A percentile compares a stretch with the other conserved stretches of the same genome.
phyloP scores from a whole-genome alignment of 2,113 vertebrate genomes.

The Charina bottae region DNA sequence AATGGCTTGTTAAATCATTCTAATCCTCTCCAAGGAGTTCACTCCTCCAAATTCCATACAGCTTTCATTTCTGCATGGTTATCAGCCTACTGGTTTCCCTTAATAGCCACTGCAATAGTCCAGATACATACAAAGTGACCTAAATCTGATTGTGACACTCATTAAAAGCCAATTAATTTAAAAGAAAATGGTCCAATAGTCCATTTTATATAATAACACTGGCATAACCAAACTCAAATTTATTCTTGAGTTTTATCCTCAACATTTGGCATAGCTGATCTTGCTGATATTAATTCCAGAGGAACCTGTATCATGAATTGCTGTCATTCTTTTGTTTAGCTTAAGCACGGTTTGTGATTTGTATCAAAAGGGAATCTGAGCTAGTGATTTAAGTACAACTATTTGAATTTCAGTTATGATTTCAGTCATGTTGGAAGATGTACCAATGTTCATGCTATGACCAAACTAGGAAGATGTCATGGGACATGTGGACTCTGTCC shows the following conservation, averaged over 20 bases:
- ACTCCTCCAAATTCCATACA: conserved; percentile 48
- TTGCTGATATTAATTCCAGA: accelerated
- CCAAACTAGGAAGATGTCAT: not conserved
- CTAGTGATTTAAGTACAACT: not conserved
- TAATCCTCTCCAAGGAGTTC: conserved; percentile 42
- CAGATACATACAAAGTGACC: conserved; percentile 15
- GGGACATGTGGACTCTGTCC: not conserved
- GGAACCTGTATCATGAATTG: accelerated
- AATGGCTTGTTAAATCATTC: conserved; percentile 61
- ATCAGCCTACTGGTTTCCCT: conserved; percentile 56
- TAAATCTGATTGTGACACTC: conserved; percentile 30
- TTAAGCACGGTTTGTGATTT: not conserved
- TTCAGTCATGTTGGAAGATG: not conserved
- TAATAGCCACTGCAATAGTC: conserved; percentile 53
- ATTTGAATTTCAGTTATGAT: not conserved
- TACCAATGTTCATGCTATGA: not conserved
- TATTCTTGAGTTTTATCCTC: not conserved
- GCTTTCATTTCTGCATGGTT: conserved; percentile 47
- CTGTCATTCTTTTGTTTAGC: not conserved
- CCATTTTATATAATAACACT: accelerated
- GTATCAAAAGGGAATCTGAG: not conserved
- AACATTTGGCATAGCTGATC: not conserved
- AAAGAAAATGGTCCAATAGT: not conserved
- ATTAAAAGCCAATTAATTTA: not conserved
- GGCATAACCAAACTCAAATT: not conserved